Conservation (phyloP, 1,140 invertebrate genomes). For the Harlomillsia oculata region DNA sequence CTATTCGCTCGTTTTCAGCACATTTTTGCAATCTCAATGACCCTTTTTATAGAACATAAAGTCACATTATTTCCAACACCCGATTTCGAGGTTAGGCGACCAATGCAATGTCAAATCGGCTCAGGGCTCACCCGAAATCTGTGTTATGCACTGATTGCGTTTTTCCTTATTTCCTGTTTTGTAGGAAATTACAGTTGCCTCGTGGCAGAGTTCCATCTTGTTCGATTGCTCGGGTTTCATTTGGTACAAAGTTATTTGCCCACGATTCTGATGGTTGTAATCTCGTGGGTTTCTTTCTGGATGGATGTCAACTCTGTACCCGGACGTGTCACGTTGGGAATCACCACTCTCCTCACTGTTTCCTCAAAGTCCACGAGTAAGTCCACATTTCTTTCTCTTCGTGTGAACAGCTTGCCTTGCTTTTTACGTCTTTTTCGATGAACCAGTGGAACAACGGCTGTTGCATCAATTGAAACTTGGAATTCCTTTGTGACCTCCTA, state of each 20-base stretch:
- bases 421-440: too few species aligned
- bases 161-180: slow-evolving; percentile 19
- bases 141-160: not conserved
- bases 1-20: not conserved
- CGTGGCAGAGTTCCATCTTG: slow-evolving; percentile 47
- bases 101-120: too few species aligned
- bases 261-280: slow-evolving; percentile 57
- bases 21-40: not conserved
- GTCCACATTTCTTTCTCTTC: slow-evolving; percentile 12
- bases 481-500: too few species aligned
- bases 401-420: too few species aligned
- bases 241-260: slow-evolving; percentile 56
- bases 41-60: not conserved
- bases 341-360: slow-evolving; percentile 51
- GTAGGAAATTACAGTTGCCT: slow-evolving; percentile 54
- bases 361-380: slow-evolving; percentile 48
- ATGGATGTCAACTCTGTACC: slow-evolving; percentile 56
- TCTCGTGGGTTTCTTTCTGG: slow-evolving; percentile 58
- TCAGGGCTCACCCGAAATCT: too few species aligned
- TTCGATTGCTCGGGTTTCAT: slow-evolving; percentile 51
- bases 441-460: too few species aligned
- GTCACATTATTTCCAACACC: not conserved
- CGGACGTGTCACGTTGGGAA: slow-evolving; percentile 43
- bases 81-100: not conserved
- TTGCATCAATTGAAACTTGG: too few species aligned